A percentile compares a stretch with the other conserved stretches of the same genome.
phyloP scores from a whole-genome alignment of 2,113 vertebrate genomes.

The Archocentrus centrarchus region DNA sequence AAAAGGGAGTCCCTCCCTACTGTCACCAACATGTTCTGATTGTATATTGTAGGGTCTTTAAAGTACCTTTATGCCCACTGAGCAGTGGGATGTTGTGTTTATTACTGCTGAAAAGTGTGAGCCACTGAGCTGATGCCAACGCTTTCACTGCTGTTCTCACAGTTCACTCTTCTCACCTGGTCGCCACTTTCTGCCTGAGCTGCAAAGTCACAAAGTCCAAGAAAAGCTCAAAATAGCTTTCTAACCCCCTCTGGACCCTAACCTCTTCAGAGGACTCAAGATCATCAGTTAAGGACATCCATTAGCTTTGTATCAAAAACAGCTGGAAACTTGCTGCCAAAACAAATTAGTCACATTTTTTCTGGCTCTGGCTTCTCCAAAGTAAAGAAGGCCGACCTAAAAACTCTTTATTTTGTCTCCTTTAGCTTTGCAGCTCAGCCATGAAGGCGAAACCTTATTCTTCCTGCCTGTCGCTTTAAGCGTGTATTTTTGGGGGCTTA shows the following conservation, averaged over 20 bases:
- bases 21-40: background rate
- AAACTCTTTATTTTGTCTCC: background rate
- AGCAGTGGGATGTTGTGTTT: background rate
- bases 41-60: background rate
- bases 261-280: background rate
- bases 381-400: background rate
- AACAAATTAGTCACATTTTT: background rate
- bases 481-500: constrained; percentile 66
- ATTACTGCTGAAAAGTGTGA: background rate
- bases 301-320: background rate
- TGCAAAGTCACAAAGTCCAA: constrained; percentile 32
- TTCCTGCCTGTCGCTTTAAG: constrained; percentile 30
- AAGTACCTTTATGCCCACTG: background rate
- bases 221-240: background rate
- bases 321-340: background rate
- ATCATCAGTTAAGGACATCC: no score
- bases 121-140: constrained; percentile 33
- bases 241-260: background rate
- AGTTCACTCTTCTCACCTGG: constrained; percentile 44
- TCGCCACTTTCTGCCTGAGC: constrained; percentile 43
- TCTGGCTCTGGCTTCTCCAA: background rate
- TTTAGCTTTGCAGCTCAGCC: constrained; percentile 49
- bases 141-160: constrained; percentile 9
- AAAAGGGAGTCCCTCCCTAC: background rate
- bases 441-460: constrained; percentile 22